These are phyloP conservation scores for Erynnis tages DNA, from an alignment of 2,888 invertebrate genomes.

Conservation along the genomic window DNA sequence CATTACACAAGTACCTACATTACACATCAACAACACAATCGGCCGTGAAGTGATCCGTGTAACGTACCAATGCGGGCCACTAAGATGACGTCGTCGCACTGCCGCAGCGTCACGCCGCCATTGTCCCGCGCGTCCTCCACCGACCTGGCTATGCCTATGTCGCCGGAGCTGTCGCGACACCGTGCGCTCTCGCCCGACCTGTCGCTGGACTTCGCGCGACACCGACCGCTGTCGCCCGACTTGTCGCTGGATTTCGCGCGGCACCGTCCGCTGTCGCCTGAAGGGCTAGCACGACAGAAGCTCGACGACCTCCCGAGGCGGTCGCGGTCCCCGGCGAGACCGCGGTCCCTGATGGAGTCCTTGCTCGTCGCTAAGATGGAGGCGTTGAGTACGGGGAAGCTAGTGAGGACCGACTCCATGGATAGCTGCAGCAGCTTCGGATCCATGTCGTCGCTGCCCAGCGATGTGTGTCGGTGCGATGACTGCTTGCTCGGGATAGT, in stretches of 20 bases:
- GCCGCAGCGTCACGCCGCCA: slow-evolving; percentile 76
- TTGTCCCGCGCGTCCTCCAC: slow-evolving; percentile 72
- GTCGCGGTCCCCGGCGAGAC: slow-evolving; percentile 80
- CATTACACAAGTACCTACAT: too few species aligned
- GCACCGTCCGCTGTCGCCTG: slow-evolving; percentile 69
- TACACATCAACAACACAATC: slow-evolving; percentile 16
- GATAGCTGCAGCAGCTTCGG: slow-evolving; percentile 88
- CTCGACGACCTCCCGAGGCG: slow-evolving; percentile 64
- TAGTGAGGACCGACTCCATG: slow-evolving; percentile 88
- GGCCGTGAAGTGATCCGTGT: slow-evolving; percentile 20
- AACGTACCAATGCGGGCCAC: slow-evolving; percentile 41
- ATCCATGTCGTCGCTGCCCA: slow-evolving; percentile 85
- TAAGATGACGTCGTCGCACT: slow-evolving; percentile 78
- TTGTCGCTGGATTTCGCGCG: slow-evolving; percentile 56
- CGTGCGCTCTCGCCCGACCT: slow-evolving; percentile 68
- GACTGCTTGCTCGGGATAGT: slow-evolving; percentile 92
- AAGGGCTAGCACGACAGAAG: too few species aligned
- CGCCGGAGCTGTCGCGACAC: slow-evolving; percentile 65
- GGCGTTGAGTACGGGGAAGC: slow-evolving; percentile 80
- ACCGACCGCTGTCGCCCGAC: slow-evolving; percentile 67
- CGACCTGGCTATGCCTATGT: slow-evolving; percentile 48
- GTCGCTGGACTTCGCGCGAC: slow-evolving; percentile 54
- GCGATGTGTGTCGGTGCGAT: slow-evolving; percentile 91
- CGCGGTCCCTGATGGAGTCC: slow-evolving; percentile 91
- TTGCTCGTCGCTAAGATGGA: slow-evolving; percentile 92